Percentiles rank a stretch among this genome's conserved stretches.
phyloP scores from a whole-genome alignment of 2,113 vertebrate species.

The Oxyura jamaicensis region DNA sequence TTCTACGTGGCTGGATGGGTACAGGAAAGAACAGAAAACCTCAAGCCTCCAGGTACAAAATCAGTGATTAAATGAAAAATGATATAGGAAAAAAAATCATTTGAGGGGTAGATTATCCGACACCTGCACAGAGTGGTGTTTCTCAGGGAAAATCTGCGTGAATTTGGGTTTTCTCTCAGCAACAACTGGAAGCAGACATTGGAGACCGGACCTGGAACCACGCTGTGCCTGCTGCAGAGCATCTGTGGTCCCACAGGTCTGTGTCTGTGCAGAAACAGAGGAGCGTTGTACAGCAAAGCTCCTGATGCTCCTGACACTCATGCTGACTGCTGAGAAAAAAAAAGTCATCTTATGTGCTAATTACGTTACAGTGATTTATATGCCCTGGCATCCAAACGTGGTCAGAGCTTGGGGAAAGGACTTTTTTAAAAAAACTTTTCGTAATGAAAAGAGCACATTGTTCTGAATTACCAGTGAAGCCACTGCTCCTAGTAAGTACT shows the following conservation, averaged over 20 bases:
- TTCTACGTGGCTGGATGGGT: neutral
- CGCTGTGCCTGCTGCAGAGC: neutral
- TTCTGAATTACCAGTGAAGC: neutral
- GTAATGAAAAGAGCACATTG: neutral
- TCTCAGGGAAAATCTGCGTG: neutral
- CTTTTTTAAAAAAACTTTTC: neutral
- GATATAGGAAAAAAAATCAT: neutral
- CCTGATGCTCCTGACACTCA: neutral
- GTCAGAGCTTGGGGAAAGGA: neutral
- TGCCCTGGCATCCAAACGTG: neutral
- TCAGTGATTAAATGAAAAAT: neutral
- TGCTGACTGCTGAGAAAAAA: neutral
- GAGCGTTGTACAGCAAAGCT: neutral
- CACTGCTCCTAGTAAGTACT: neutral
- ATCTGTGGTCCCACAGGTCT: fast-evolving
- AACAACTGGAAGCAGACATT: neutral
- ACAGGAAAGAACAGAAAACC: neutral
- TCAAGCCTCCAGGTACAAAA: neutral
- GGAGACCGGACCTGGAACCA: neutral
- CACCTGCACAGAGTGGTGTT: neutral
- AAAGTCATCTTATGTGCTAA: neutral
- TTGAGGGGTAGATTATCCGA: too few relatives aligned
- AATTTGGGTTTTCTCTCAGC: neutral
- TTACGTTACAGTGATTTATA: neutral
- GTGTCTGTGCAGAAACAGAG: neutral